phyloP scores from a whole-genome alignment of 2,888 invertebrate species.

The Eumacrocentrus americanus region DNA sequence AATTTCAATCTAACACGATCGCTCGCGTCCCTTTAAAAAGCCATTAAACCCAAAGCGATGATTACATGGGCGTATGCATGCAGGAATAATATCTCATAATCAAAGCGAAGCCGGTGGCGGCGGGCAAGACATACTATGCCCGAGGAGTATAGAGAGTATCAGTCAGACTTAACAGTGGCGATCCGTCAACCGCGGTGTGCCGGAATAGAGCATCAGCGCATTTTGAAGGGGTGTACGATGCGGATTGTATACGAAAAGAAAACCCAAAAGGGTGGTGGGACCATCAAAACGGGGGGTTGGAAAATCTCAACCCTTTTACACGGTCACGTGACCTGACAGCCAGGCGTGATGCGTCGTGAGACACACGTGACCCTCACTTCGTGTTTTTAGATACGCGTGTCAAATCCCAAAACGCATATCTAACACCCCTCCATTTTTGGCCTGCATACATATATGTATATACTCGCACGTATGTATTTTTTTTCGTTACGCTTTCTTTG shows the following conservation, averaged over 20 bases:
- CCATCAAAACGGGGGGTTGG: constrained; percentile 30
- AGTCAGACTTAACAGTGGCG: constrained; percentile 58
- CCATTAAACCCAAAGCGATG: constrained; percentile 54
- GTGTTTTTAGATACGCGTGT: constrained; percentile 60
- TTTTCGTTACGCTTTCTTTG: constrained; percentile 15
- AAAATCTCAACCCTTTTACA: constrained; percentile 61
- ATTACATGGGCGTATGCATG: constrained; percentile 55
- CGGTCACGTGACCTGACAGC: constrained; percentile 58
- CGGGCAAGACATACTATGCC: constrained; percentile 10
- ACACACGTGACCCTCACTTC: constrained; percentile 48
- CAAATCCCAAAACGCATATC: constrained; percentile 55
- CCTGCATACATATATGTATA: constrained; percentile 21
- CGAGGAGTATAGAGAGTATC: constrained; percentile 46
- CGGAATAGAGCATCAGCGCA: constrained; percentile 3
- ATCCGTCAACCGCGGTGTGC: constrained; percentile 51
- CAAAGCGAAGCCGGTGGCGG: constrained; percentile 56
- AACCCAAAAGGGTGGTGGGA: constrained; percentile 10
- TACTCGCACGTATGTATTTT: too few relatives aligned
- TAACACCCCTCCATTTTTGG: constrained; percentile 9
- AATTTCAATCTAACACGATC: constrained; percentile 27
- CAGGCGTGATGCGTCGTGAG: constrained; percentile 39
- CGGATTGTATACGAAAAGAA: constrained; percentile 23
- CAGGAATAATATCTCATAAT: constrained; percentile 57
- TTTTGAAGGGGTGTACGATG: background rate
- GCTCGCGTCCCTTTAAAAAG: constrained; percentile 52